These are phyloP conservation scores for Pseudolaguvia tuberculata DNA, from an alignment of 2,113 vertebrate genomes.

Conservation along the genomic window DNA sequence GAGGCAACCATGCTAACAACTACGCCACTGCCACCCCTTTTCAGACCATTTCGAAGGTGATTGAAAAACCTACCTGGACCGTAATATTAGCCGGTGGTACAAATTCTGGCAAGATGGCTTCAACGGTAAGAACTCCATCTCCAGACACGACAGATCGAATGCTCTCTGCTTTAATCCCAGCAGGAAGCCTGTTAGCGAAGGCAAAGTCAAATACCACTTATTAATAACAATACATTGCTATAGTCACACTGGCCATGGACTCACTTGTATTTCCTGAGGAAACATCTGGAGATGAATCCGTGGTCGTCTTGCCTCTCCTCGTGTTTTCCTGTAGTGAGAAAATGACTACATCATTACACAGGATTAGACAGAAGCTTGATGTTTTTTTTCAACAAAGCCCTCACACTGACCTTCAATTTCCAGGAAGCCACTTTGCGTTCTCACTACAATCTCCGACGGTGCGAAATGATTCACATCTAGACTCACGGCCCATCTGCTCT, in stretches of 20 bases:
- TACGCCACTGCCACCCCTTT: too few species aligned
- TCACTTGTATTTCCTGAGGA: conserved; percentile 73
- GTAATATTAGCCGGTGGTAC: conserved; percentile 46
- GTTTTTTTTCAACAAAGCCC: background rate
- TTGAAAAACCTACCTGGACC: conserved; percentile 56
- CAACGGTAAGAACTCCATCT: conserved; percentile 66
- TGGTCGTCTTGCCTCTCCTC: conserved; percentile 68
- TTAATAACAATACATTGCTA: background rate
- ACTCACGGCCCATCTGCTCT: conserved; percentile 62
- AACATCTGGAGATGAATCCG: conserved; percentile 68
- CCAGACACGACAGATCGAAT: conserved; percentile 59
- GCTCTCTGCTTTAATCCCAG: conserved; percentile 50
- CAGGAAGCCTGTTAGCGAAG: conserved; percentile 62
- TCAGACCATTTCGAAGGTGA: too few species aligned
- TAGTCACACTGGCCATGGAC: conserved; percentile 32
- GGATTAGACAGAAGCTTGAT: too few species aligned
- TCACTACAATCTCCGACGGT: conserved; percentile 64
- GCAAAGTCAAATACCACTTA: conserved; percentile 16
- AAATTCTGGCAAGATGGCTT: conserved; percentile 56
- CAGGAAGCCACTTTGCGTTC: conserved; percentile 59
- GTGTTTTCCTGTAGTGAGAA: conserved; percentile 60
- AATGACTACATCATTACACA: background rate
- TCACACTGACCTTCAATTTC: conserved; percentile 63
- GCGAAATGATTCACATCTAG: conserved; percentile 71
- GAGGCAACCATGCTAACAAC: too few species aligned